These are phyloP conservation scores for Meliscaeva auricollis DNA, from an alignment of 2,888 invertebrate genomes.

Conservation along the genomic window DNA sequence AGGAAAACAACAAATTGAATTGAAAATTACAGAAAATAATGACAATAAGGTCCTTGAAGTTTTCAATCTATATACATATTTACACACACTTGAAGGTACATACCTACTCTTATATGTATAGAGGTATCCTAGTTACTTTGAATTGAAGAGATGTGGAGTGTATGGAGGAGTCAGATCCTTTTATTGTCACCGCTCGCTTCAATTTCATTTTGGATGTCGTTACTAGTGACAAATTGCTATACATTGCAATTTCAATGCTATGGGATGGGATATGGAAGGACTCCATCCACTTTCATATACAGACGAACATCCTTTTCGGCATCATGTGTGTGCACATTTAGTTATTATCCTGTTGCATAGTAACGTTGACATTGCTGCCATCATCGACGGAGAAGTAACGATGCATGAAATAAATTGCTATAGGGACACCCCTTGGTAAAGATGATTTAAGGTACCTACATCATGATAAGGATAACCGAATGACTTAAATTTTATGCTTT, in stretches of 20 bases:
- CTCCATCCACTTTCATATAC: neutral
- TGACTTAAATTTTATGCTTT: neutral
- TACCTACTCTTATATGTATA: neutral
- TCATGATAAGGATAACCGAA: too few species aligned
- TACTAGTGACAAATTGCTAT: conserved; percentile 63
- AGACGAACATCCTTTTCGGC: neutral
- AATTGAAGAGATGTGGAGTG: conserved; percentile 7
- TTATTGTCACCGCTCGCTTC: conserved; percentile 25
- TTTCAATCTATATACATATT: neutral
- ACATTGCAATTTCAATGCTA: conserved; percentile 38
- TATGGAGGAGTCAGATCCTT: conserved; percentile 11
- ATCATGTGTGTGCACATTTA: neutral
- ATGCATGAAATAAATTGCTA: neutral
- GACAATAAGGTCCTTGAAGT: conserved; percentile 57
- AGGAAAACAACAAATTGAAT: conserved; percentile 39
- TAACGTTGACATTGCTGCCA: neutral
- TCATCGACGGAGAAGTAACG: conserved; percentile 1
- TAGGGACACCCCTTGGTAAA: neutral
- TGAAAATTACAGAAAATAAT: conserved; percentile 50
- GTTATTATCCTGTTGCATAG: conserved; percentile 58
- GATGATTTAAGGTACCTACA: neutral
- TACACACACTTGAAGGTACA: neutral
- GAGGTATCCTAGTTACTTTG: neutral
- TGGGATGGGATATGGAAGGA: too few species aligned
- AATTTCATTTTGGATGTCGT: conserved; percentile 47